Evolutionary conservation across 2,113 vertebrate species (phyloP), one percentile per base, ranked within the genome.

Genomic region (Felis chaus): DNA sequence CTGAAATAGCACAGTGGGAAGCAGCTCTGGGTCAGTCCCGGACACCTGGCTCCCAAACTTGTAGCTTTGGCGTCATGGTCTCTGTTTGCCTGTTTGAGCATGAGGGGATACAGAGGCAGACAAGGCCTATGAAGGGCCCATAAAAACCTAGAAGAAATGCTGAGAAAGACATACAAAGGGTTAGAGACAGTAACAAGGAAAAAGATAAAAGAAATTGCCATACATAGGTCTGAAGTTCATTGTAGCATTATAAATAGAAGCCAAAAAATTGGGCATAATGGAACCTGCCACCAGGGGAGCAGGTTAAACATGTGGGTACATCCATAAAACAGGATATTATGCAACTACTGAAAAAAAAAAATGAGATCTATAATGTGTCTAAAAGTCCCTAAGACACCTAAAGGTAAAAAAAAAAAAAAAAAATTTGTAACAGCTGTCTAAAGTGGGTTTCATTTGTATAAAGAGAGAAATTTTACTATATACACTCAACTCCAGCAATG

Each of bases 381-480:
- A 63, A 80, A 81, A 41, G 48, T 79, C 63, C 78, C 57, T 63
- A 53, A 93, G n/a, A 39, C 36, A 57, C 7, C 39, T 91, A 79
- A 65, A 94, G 66, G 66, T 81, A 10, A 85, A 88, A 61, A 61
- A 61, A 85, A 88, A 45, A 45, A 41, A 41, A 9, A 45, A 45
- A 45, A 9, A 1, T 95, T 78, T 36, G 4, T 65, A 84, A 25
- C 39, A 84, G 13, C 66, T 92, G 39, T 63, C 63, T 79, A 29
- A 61, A 89, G 53, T 90, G 36, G 16, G 29, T 79, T 95, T 74
- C n/a, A 89, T 68, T 50, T 96, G 45, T 87, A 83, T 88, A 89
- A 92, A 48, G 50, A 92, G 61, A 36, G 21, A 61, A 12, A 41
- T 50, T 95, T 85, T 65, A 80, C 81, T 65, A 80, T 13, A 65